phyloP scores from a whole-genome alignment of 2,888 invertebrate genomes.

The Coelinius sp. region DNA sequence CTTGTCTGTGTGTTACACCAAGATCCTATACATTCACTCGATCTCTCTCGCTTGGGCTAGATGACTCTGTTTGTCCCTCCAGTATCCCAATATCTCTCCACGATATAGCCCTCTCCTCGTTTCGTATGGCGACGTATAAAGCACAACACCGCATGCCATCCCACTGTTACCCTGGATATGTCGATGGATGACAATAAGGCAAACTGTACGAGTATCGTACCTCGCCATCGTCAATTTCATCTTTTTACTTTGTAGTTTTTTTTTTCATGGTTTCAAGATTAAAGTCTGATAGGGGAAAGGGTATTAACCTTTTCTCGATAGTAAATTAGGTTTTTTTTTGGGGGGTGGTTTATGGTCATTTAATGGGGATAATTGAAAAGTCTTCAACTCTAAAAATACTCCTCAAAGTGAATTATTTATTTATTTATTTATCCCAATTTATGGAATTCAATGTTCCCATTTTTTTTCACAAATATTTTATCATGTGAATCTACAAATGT shows the following conservation, averaged over 20 bases:
- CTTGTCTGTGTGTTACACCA: constrained; percentile 9
- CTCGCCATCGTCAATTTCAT: not conserved
- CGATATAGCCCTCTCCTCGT: not conserved
- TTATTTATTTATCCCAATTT: not conserved
- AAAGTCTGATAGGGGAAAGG: not conserved
- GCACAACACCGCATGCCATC: constrained; percentile 9
- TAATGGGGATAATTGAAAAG: not conserved
- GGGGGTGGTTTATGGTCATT: not conserved
- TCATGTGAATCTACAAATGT: not conserved
- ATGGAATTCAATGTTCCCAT: not conserved
- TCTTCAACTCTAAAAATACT: too few species aligned
- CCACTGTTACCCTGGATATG: constrained; percentile 1
- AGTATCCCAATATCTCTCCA: constrained; percentile 2
- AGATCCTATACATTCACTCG: constrained; percentile 23
- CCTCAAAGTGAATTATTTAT: too few species aligned
- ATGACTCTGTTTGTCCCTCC: constrained; percentile 4
- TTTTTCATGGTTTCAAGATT: not conserved
- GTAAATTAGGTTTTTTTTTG: not conserved
- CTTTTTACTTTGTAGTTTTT: not conserved
- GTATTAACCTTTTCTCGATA: not conserved
- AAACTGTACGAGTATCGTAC: not conserved
- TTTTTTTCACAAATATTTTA: not conserved
- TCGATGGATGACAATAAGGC: constrained; percentile 30
- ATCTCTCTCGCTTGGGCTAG: constrained; percentile 6
- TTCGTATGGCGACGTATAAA: constrained; percentile 6